Conservation (phyloP, 2,797 vertebrate genomes). For the Falco concolor region DNA sequence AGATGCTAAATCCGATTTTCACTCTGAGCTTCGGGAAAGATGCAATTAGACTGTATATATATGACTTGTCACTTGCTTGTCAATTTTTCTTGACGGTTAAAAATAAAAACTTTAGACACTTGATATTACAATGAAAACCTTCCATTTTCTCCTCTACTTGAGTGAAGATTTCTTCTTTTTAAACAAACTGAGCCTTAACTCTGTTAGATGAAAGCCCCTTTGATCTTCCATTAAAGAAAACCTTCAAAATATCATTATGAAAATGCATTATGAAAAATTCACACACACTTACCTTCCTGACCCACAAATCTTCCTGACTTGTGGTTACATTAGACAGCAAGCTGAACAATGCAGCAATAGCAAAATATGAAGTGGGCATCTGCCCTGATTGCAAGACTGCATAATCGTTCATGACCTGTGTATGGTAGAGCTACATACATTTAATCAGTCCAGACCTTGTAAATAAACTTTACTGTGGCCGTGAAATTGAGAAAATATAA, state of each 20-base stretch:
- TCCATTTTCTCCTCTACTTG: conserved; percentile 20
- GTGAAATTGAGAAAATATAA: background rate
- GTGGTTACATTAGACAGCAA: conserved; percentile 34
- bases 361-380: background rate
- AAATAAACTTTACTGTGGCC: background rate
- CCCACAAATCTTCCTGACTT: conserved; percentile 55
- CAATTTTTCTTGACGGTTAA: conserved; percentile 48
- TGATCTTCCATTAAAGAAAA: conserved; percentile 66
- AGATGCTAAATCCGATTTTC: conserved; percentile 54
- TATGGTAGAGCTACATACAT: background rate
- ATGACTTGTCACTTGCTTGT: conserved; percentile 63
- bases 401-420: background rate
- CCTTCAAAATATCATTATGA: conserved; percentile 63
- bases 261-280: conserved; percentile 60
- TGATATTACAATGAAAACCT: conserved; percentile 55
- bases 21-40: conserved; percentile 7
- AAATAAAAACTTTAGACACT: conserved; percentile 62
- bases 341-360: background rate
- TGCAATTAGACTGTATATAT: conserved; percentile 57
- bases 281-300: conserved; percentile 18
- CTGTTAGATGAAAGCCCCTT: conserved; percentile 60
- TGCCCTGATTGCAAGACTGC: background rate
- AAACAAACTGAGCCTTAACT: conserved; percentile 45
- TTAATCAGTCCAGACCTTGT: background rate
- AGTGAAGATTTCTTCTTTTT: conserved; percentile 43